A percentile compares a stretch with the other conserved stretches of the same genome.
Conservation (phyloP, 2,113 vertebrate genomes). For the Perognathus longimembris region DNA sequence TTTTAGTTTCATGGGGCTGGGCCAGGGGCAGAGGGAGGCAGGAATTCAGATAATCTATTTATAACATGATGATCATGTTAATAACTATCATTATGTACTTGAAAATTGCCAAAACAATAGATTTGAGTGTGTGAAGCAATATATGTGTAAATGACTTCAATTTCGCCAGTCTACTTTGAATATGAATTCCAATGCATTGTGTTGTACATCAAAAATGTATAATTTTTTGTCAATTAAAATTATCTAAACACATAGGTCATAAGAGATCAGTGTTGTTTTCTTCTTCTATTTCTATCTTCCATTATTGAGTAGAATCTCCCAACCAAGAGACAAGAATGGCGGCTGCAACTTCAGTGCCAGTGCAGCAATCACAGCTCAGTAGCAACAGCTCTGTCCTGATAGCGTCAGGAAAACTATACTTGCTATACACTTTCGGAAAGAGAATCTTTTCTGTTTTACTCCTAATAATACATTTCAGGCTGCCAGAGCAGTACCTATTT, state of each 20-base stretch:
- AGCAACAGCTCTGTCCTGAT: background rate
- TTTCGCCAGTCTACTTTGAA: background rate
- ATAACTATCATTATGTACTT: background rate
- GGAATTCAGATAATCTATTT: background rate
- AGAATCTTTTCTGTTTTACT: background rate
- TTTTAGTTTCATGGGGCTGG: background rate
- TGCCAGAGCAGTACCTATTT: background rate
- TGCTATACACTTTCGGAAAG: background rate
- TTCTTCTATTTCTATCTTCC: background rate
- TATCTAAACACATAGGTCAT: background rate
- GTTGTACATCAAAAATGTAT: background rate
- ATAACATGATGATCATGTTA: too few species aligned
- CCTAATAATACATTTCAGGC: conserved; percentile 23
- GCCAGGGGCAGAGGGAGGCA: too few species aligned
- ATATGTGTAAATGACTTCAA: background rate
- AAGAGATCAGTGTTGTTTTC: background rate
- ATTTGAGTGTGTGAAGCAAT: background rate
- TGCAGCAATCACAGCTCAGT: background rate
- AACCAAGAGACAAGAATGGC: background rate
- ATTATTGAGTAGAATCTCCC: background rate
- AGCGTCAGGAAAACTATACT: background rate
- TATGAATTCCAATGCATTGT: background rate
- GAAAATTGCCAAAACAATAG: background rate
- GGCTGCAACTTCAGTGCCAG: background rate
- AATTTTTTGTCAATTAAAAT: background rate